Base-by-base conservation (phyloP, 2,888 invertebrate species). In the Agonum fuliginosum region DNA sequence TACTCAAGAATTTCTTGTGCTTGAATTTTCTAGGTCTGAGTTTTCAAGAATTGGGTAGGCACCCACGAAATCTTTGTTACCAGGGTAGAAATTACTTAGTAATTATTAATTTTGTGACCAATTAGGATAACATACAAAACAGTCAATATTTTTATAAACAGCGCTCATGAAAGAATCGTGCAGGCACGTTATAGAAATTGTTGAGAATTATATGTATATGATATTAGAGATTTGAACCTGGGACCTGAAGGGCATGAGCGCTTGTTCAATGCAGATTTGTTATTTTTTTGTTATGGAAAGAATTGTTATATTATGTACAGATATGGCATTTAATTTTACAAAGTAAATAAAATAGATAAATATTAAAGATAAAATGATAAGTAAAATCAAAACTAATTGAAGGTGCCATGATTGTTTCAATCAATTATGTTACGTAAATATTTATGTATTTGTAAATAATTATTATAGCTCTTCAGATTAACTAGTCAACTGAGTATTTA, bases 91-190 rank as follows among this genome's bases (percentile, higher is more conserved):
- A 30, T 46, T 41, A 71, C 24, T 54, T 30, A 54, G 34, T 22
- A 37, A 34, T 72, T 72, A 72, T 54, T 20, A 34, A 67, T 67
- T 75, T 67, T 67, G 41, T 74, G 54, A 75, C 75, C 75, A 75
- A 75, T 75, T 75, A 75, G 75, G 65, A 48, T 67, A 67, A 67
- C 34, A 34, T 48, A 73, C 54, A 43, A 48, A 41, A 34, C 65
- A 65, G 67, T 67, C 67, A 75, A 75, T 75, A 75, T 75, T 75
- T 75, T 75, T 67, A 51, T 75, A 67, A 30, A 67, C 54, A 51
- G 67, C 75, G 75, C 67, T 75, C 75, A 67, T 65, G 74, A 8
- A 65, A 54, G 8, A 51, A 54, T 20, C 54, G 72, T 72, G 72
- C 72, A 22, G 72, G 72, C 72, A 58, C 72, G 54, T 54, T n/a